These are phyloP conservation scores for Knipowitschia caucasica DNA, from an alignment of 2,797 vertebrate species.

Conservation along the genomic window DNA sequence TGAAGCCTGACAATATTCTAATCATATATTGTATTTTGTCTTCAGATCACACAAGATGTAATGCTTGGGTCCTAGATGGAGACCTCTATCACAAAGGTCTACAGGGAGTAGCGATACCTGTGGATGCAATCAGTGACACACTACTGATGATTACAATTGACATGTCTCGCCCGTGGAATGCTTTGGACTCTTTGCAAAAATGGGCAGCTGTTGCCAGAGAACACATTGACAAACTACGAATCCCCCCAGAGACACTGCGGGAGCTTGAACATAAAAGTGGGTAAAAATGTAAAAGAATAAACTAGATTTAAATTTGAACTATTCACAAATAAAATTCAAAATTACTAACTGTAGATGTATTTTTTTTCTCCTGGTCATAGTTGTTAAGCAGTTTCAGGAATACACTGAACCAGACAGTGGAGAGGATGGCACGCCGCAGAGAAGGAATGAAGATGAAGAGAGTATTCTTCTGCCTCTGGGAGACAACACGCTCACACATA, in stretches of 20 bases:
- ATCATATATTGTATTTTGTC: conserved; percentile 18
- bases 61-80: conserved; percentile 96
- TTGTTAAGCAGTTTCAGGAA: conserved; percentile 97
- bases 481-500: conserved; percentile 93
- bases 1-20: background rate
- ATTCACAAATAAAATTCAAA: background rate
- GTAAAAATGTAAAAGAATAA: background rate
- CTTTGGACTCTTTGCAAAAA: conserved; percentile 96
- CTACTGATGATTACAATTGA: conserved; percentile 88
- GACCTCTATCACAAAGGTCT: conserved; percentile 98
- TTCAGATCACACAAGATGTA: conserved; percentile 93
- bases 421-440: conserved; percentile 88
- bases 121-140: conserved; percentile 85
- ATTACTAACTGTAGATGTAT: background rate
- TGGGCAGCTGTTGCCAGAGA: conserved; percentile 95
- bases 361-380: conserved; percentile 62
- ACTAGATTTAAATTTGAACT: background rate
- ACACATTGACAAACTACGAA: conserved; percentile 93
- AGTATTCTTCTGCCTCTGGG: conserved; percentile 91
- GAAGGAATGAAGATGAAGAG: conserved; percentile 90
- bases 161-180: conserved; percentile 96
- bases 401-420: conserved; percentile 93
- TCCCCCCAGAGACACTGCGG: conserved; percentile 92
- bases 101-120: conserved; percentile 90
- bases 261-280: conserved; percentile 92